These are phyloP conservation scores for Drosophila mettleri DNA, from an alignment of 2,888 invertebrate species.

Conservation along the genomic window DNA sequence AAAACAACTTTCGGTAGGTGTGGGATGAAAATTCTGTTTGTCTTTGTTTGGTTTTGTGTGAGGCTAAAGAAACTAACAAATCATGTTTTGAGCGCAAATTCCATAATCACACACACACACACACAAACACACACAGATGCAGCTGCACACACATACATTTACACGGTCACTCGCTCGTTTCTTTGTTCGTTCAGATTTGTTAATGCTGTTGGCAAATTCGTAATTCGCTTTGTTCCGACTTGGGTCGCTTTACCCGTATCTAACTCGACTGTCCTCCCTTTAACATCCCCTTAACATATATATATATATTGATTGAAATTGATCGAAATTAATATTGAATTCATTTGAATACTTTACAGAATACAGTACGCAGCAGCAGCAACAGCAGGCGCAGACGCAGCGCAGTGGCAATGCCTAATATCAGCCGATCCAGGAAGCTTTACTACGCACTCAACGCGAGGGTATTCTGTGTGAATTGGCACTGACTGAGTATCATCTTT, in stretches of 20 bases:
- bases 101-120: background rate
- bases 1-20: conserved; percentile 51
- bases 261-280: conserved; percentile 18
- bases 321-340: background rate
- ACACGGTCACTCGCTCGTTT: background rate
- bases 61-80: conserved; percentile 10
- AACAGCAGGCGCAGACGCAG: conserved; percentile 7
- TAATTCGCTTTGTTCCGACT: conserved; percentile 19
- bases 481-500: conserved; percentile 76
- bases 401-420: conserved; percentile 47
- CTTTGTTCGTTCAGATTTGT: conserved; percentile 10
- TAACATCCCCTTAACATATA: too few species aligned
- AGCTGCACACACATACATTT: background rate
- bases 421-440: conserved; percentile 57
- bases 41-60: background rate
- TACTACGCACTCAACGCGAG: conserved; percentile 46
- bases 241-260: conserved; percentile 10
- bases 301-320: background rate
- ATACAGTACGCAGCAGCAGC: conserved; percentile 11
- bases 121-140: background rate
- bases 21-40: conserved; percentile 43
- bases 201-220: background rate
- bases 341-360: conserved; percentile 24
- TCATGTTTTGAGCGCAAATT: conserved; percentile 1
- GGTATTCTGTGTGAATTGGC: conserved; percentile 50